Percentiles rank a stretch among this genome's conserved stretches.
phyloP scores from a whole-genome alignment of 1,140 invertebrate genomes.

The Papilio dardanus region DNA sequence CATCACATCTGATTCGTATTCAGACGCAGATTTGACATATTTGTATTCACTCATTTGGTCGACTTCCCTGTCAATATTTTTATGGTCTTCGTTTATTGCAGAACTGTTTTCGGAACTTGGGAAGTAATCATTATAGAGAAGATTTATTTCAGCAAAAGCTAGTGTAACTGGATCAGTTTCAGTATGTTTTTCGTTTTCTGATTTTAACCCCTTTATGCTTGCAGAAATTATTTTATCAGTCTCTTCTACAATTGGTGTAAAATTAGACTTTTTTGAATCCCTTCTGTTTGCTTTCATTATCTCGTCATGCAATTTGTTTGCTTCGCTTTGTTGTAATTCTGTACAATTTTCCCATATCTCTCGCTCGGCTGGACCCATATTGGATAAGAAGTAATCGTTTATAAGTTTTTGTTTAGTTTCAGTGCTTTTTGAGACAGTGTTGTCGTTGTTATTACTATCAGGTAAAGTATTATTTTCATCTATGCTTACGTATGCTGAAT shows the following conservation, averaged over 20 bases:
- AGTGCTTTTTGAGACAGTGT: conserved; percentile 46
- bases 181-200: conserved; percentile 41
- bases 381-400: conserved; percentile 54
- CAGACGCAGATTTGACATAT: conserved; percentile 81
- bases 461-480: conserved; percentile 75
- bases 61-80: conserved; percentile 51
- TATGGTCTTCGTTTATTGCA: conserved; percentile 49
- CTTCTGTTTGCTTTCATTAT: conserved; percentile 52
- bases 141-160: conserved; percentile 76
- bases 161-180: conserved; percentile 66
- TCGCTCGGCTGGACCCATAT: conserved; percentile 72
- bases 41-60: conserved; percentile 49
- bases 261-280: conserved; percentile 61
- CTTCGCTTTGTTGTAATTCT: conserved; percentile 51
- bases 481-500: conserved; percentile 81
- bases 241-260: conserved; percentile 76
- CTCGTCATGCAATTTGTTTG: conserved; percentile 44
- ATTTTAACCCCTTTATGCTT: conserved; percentile 54
- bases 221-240: conserved; percentile 62
- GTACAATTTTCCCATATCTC: conserved; percentile 71
- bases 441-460: conserved; percentile 70
- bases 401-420: conserved; percentile 62
- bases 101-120: conserved; percentile 54
- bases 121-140: conserved; percentile 68
- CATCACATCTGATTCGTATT: conserved; percentile 78